phyloP scores from a whole-genome alignment of 1,140 invertebrate species.

The Drosophila guanche region DNA sequence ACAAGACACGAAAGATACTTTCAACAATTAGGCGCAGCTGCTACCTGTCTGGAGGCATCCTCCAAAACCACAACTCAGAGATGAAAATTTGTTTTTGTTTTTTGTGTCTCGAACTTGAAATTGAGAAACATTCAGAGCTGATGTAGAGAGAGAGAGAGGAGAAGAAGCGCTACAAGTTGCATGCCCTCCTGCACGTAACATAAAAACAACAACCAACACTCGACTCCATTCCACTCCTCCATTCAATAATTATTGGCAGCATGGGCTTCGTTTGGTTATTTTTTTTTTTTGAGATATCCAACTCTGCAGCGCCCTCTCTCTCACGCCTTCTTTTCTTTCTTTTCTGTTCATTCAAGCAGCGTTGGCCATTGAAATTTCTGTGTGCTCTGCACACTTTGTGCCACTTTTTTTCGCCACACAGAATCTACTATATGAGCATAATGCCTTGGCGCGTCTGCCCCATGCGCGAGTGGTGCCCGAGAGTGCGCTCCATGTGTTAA shows the following conservation, averaged over 20 bases:
- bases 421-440: slow-evolving; percentile 13
- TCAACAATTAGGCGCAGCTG: slow-evolving; percentile 73
- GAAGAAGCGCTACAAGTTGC: slow-evolving; percentile 68
- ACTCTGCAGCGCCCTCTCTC: neutral
- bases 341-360: slow-evolving; percentile 57
- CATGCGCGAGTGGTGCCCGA: slow-evolving; percentile 11
- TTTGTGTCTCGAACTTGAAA: slow-evolving; percentile 41
- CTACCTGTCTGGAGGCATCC: slow-evolving; percentile 58
- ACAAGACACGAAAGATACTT: slow-evolving; percentile 50
- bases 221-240: neutral
- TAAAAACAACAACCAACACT: slow-evolving; percentile 1
- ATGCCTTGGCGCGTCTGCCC: slow-evolving; percentile 29
- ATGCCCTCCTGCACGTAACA: slow-evolving; percentile 40
- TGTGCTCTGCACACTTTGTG: slow-evolving; percentile 48
- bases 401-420: slow-evolving; percentile 42
- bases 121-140: slow-evolving; percentile 45
- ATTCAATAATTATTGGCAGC: slow-evolving; percentile 64
- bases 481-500: slow-evolving; percentile 66
- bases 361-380: slow-evolving; percentile 54
- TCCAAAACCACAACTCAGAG: slow-evolving; percentile 8
- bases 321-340: neutral
- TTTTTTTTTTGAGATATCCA: neutral
- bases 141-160: slow-evolving; percentile 47
- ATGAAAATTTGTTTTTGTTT: slow-evolving; percentile 37
- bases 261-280: slow-evolving; percentile 12